Evolutionary conservation across 2,797 vertebrate species (phyloP), one percentile per base, ranked within the genome.

Genomic region (Ataeniobius toweri): DNA sequence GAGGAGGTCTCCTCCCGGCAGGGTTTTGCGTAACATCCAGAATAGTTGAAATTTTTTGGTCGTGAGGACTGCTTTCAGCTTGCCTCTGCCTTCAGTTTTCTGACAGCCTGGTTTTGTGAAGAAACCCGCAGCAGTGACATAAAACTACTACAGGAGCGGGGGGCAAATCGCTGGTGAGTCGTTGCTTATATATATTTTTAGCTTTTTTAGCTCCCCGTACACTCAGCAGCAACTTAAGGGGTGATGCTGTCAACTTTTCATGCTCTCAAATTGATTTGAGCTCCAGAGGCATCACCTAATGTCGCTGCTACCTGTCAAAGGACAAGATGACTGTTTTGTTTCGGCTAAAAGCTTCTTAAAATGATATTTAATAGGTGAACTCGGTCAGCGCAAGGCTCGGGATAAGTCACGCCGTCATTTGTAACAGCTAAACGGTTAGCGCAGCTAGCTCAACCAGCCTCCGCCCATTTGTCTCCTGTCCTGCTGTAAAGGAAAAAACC

Each of bases 91-190:
- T 70, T 5, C 53, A n/a, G 18, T 7, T n/a, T 56, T 13, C 28
- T 22, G 18, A 74, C 79, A 39, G 65, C 56, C 16, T 28, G 68
- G 14, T 24, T 68, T 80, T 51, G 81, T 59, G 85, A 85, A 83
- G 83, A 85, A 73, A 59, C 41, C 10, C 55, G 56, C 39, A n/a
- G 2, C 71, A n/a, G 56, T 28, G 5, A 28, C 3, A 2, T 1
- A 58, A 10, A 59, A 16, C n/a, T 6, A 31, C 78, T 63, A 6
- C 69, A 3, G 76, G 70, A 78, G 59, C 82, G 41, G 83, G 78
- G 24, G 78, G 81, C 76, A 74, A 71, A 26, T 46, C 56, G 74
- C 78, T 50, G 93, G 92, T 94, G 82, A 94, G 92, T 93, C 39
- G 3, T 56, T 13, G 71, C 3, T 77, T 48, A 5, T 10, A 65